A percentile compares a stretch with the other conserved stretches of the same genome.
These are phyloP conservation scores for Rhinoraja longicauda DNA, from an alignment of 2,797 vertebrate species.

Conservation along the genomic window DNA sequence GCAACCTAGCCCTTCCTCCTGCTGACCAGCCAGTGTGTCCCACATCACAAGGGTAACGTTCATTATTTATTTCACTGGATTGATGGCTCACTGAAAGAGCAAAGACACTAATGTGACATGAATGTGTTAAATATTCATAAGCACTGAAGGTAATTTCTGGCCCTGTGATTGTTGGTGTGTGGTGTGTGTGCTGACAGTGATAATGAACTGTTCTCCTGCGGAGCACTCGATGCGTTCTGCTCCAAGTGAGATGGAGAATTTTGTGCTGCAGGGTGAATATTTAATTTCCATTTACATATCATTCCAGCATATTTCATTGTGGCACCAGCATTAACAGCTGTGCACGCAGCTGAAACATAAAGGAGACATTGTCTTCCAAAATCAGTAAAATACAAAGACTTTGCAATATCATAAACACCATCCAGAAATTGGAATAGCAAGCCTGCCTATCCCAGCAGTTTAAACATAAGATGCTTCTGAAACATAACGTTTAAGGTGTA, in stretches of 20 bases:
- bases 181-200: neutral
- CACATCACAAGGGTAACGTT: neutral
- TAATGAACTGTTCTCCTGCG: neutral
- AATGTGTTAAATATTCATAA: constrained; percentile 25
- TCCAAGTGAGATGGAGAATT: neutral
- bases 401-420: neutral
- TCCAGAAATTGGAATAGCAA: neutral
- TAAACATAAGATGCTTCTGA: neutral
- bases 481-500: neutral
- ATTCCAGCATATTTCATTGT: constrained; percentile 15
- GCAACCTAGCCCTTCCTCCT: neutral
- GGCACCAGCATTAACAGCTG: neutral
- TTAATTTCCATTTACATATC: constrained; percentile 28
- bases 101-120: neutral
- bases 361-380: neutral
- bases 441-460: neutral
- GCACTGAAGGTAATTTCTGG: neutral
- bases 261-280: constrained; percentile 14
- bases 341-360: constrained; percentile 24
- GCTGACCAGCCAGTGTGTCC: neutral
- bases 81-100: neutral
- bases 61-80: neutral
- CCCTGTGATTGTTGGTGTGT: neutral
- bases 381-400: constrained; percentile 15
- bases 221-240: constrained; percentile 22